Evolutionary conservation across 2,888 invertebrate genomes (phyloP).

Genomic region (Octodonta nipae): DNA sequence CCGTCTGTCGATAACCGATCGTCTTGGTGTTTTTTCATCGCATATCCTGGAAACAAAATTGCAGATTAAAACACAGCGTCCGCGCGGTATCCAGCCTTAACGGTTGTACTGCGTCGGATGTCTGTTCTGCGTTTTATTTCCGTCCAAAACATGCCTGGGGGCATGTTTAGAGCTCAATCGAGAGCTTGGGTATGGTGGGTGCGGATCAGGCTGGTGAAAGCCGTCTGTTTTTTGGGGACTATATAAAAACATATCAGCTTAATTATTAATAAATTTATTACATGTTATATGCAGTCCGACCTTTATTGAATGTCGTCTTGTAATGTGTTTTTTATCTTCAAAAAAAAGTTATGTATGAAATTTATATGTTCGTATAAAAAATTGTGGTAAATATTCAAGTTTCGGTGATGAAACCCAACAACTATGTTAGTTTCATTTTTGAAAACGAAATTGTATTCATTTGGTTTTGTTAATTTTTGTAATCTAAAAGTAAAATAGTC

Average conservation of each 20-base stretch:
- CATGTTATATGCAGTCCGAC: constrained; percentile 39
- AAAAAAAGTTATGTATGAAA: constrained; percentile 30
- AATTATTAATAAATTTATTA: constrained; percentile 44
- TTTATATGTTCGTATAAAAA: constrained; percentile 28
- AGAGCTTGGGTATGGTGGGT: constrained; percentile 35
- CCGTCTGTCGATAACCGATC: too few relatives aligned
- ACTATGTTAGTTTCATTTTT: too few relatives aligned
- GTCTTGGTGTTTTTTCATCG: too few relatives aligned
- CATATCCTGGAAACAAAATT: too few relatives aligned
- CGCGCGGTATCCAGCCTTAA: too few relatives aligned
- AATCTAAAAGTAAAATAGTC: too few relatives aligned
- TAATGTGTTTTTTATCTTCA: constrained; percentile 34
- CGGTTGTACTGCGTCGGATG: too few relatives aligned
- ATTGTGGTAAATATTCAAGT: constrained; percentile 22
- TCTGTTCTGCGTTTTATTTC: constrained; percentile 36
- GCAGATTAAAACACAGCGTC: too few relatives aligned
- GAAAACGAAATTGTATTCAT: too few relatives aligned
- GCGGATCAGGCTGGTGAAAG: constrained; percentile 30
- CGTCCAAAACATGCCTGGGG: constrained; percentile 35
- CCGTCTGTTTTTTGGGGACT: constrained; percentile 46
- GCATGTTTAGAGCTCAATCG: constrained; percentile 33
- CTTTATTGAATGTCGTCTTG: constrained; percentile 38
- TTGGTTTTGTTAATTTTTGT: too few relatives aligned
- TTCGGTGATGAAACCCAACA: constrained; percentile 11
- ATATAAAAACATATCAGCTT: constrained; percentile 60